phyloP scores from a whole-genome alignment of 2,797 vertebrate genomes.

The Philypnodon macrostomus region DNA sequence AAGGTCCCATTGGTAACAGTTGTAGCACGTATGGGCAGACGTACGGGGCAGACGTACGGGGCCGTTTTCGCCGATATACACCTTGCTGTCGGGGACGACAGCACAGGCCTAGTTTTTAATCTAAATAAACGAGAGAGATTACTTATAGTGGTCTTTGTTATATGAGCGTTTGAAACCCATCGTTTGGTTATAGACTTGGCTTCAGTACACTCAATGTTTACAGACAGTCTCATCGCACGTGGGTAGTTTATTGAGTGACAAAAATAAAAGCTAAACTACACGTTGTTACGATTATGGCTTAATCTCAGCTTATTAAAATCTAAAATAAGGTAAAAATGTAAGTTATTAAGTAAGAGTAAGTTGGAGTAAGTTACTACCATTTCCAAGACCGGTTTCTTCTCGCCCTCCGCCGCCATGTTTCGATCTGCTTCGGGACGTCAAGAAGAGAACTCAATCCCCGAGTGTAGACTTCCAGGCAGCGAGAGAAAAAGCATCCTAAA shows the following conservation, averaged over 20 bases:
- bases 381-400: conserved; percentile 69
- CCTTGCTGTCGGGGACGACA: no score
- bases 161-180: background rate
- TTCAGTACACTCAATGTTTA: background rate
- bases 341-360: background rate
- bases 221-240: conserved; percentile 34
- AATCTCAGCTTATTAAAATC: background rate
- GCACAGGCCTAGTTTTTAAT: background rate
- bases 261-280: background rate
- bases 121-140: background rate
- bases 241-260: background rate
- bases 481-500: background rate
- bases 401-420: conserved; percentile 75
- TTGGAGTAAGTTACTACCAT: conserved; percentile 67
- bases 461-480: background rate
- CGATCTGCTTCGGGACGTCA: background rate
- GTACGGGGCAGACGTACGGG: no score
- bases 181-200: background rate
- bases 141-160: background rate
- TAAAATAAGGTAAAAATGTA: background rate
- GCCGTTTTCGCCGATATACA: no score
- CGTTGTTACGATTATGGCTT: background rate
- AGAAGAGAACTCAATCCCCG: background rate
- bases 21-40: no score
- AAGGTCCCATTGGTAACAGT: no score